Percentiles rank a stretch among this genome's conserved stretches.
These are phyloP conservation scores for Drosophila athabasca DNA, from an alignment of 1,140 invertebrate species.

Conservation along the genomic window DNA sequence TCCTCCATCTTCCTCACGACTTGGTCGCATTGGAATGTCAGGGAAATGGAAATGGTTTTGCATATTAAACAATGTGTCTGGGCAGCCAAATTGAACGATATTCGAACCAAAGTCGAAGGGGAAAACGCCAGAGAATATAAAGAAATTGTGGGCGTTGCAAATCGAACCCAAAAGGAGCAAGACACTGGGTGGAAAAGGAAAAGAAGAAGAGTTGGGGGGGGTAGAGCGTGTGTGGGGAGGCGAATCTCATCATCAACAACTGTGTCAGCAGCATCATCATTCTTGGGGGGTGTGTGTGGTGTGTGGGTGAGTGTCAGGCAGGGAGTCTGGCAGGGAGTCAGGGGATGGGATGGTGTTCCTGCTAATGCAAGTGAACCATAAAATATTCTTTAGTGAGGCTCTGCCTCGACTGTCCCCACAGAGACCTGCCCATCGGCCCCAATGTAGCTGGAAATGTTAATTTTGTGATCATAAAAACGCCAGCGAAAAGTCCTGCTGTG, in stretches of 20 bases:
- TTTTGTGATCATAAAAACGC: slow-evolving; percentile 44
- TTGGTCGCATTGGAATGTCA: slow-evolving; percentile 56
- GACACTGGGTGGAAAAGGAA: no score
- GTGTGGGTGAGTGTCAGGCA: no score
- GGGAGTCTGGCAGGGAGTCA: background rate
- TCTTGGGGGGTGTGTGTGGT: slow-evolving; percentile 8
- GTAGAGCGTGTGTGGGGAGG: slow-evolving; percentile 17
- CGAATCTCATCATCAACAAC: slow-evolving; percentile 62
- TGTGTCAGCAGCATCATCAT: slow-evolving; percentile 43
- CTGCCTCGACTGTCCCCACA: slow-evolving; percentile 27
- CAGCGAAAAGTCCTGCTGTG: slow-evolving; percentile 16
- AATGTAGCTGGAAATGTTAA: slow-evolving; percentile 41
- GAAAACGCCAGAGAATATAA: slow-evolving; percentile 9
- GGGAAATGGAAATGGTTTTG: slow-evolving; percentile 77
- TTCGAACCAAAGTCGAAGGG: slow-evolving; percentile 28
- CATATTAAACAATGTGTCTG: slow-evolving; percentile 80
- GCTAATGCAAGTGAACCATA: slow-evolving; percentile 76
- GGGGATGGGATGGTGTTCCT: slow-evolving; percentile 13
- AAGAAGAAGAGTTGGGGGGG: background rate
- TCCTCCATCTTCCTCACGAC: slow-evolving; percentile 1
- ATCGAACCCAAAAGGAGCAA: slow-evolving; percentile 28
- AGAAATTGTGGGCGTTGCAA: slow-evolving; percentile 32
- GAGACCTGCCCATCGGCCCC: slow-evolving; percentile 1
- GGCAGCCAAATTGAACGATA: slow-evolving; percentile 52
- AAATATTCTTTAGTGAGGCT: slow-evolving; percentile 66